phyloP scores from a whole-genome alignment of 2,113 vertebrate genomes.

The Spermophilus dauricus region DNA sequence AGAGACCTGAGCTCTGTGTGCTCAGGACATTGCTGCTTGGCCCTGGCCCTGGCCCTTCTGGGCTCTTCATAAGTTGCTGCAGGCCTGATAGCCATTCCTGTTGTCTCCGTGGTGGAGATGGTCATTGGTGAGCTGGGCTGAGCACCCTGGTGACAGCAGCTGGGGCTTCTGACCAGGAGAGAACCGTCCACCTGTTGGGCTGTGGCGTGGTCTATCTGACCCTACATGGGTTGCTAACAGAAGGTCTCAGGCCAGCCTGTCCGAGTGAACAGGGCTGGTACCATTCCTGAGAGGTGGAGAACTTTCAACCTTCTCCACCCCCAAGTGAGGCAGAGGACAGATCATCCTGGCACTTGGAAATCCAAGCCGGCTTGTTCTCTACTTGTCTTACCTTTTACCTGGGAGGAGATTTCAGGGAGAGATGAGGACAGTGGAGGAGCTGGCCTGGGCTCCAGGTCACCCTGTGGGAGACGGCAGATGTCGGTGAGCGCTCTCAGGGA shows the following conservation, averaged over 20 bases:
- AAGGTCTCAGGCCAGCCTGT: background rate
- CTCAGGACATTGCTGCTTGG: background rate
- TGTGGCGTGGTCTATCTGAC: background rate
- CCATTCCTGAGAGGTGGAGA: background rate
- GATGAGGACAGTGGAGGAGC: background rate
- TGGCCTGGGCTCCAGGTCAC: background rate
- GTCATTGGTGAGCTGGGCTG: background rate
- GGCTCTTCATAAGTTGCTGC: background rate
- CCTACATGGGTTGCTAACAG: background rate
- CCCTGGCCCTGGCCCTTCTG: background rate
- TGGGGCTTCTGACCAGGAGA: background rate
- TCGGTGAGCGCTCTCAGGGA: too few relatives aligned
- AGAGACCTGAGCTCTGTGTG: background rate
- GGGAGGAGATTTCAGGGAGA: background rate
- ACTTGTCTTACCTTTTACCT: background rate
- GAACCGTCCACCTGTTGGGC: background rate
- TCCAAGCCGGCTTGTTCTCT: background rate
- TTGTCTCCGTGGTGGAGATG: rapidly evolving
- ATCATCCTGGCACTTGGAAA: background rate
- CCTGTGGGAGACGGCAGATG: background rate
- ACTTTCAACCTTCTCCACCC: background rate
- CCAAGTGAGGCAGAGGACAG: background rate
- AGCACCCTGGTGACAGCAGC: background rate
- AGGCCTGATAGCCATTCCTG: background rate
- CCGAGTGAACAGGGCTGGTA: background rate